phyloP scores from a whole-genome alignment of 2,888 invertebrate genomes.

The Campoplex capitator region DNA sequence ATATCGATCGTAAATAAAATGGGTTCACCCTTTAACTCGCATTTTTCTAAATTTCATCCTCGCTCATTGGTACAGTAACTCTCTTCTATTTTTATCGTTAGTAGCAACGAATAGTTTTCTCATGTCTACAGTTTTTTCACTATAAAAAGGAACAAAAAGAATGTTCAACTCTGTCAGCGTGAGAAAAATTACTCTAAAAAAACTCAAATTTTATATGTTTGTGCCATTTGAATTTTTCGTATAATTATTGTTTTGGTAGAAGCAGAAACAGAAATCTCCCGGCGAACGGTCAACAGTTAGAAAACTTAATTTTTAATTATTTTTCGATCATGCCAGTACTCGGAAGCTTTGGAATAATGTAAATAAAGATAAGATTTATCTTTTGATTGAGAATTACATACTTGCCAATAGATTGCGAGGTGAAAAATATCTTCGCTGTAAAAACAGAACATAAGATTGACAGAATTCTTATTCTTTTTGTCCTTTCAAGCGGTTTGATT shows the following conservation, averaged over 20 bases:
- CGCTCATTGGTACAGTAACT: background rate
- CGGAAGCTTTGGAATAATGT: background rate
- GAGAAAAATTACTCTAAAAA: too few species aligned
- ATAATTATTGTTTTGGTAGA: too few species aligned
- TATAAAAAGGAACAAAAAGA: too few species aligned
- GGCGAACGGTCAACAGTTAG: too few species aligned
- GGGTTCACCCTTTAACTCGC: background rate
- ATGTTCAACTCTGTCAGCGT: too few species aligned
- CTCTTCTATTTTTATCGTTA: background rate
- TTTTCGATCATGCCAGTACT: background rate
- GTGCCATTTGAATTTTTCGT: too few species aligned
- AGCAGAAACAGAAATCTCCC: background rate
- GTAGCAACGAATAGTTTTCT: background rate
- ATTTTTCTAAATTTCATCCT: background rate
- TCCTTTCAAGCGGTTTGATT: background rate
- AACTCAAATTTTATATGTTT: too few species aligned
- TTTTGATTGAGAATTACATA: background rate
- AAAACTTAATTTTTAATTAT: background rate
- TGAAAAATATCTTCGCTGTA: background rate
- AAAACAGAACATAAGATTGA: background rate
- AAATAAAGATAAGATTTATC: conserved; percentile 1
- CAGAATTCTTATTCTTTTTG: background rate
- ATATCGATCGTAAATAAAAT: conserved; percentile 4
- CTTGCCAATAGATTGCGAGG: background rate
- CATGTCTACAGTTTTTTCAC: too few species aligned